Conservation (phyloP, 2,888 invertebrate genomes). For the Portevinia maculata region DNA sequence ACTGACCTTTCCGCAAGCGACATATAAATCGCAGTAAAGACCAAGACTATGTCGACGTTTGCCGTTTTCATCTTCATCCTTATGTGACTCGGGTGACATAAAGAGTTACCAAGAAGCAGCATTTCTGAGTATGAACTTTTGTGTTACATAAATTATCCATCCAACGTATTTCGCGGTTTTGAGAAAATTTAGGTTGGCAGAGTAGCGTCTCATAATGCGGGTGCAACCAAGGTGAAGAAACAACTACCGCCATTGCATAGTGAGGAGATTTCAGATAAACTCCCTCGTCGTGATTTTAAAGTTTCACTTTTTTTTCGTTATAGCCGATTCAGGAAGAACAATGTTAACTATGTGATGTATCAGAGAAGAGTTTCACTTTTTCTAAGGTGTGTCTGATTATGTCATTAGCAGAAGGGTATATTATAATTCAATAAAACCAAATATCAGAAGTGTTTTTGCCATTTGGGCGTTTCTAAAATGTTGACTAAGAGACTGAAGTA, state of each 20-base stretch:
- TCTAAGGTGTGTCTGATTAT: conserved; percentile 55
- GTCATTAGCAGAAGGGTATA: conserved; percentile 25
- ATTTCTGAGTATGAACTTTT: conserved; percentile 66
- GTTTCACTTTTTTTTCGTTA: conserved; percentile 32
- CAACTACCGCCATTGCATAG: conserved; percentile 14
- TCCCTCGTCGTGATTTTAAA: conserved; percentile 57
- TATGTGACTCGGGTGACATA: conserved; percentile 41
- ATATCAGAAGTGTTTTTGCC: background rate
- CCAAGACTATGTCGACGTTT: conserved; percentile 4
- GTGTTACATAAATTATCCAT: conserved; percentile 65
- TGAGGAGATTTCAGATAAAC: conserved; percentile 44
- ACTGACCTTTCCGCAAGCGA: conserved; percentile 68
- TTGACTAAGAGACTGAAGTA: conserved; percentile 38
- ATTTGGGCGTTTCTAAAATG: background rate
- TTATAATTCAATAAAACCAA: background rate
- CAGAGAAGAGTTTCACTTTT: background rate
- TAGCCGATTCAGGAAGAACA: conserved; percentile 61
- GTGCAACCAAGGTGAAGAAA: conserved; percentile 72
- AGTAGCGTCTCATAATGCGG: conserved; percentile 66
- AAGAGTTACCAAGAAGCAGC: conserved; percentile 18
- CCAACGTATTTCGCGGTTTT: conserved; percentile 6
- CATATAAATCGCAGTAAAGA: conserved; percentile 16
- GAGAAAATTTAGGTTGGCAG: conserved; percentile 59
- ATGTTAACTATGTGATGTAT: conserved; percentile 13
- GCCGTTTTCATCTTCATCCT: conserved; percentile 32